Conservation (phyloP, 53 echinoderm and acorn worm genomes). For the Actinopyga echinites region DNA sequence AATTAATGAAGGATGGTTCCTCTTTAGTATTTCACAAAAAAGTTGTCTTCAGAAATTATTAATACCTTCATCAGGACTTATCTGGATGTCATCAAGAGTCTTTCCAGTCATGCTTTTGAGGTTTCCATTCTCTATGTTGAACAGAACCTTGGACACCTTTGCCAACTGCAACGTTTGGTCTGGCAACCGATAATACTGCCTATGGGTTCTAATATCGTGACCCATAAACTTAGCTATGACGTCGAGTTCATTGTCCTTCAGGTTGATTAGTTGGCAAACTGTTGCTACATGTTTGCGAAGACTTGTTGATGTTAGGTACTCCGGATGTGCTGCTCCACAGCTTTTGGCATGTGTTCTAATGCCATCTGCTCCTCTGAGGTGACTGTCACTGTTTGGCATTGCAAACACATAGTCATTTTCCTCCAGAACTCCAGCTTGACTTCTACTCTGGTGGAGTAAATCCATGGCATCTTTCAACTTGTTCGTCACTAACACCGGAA, state of each 20-base stretch:
- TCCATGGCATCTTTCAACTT: slow-evolving; percentile 60
- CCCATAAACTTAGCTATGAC: slow-evolving; percentile 66
- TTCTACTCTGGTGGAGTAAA: slow-evolving; percentile 58
- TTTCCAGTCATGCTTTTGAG: slow-evolving; percentile 54
- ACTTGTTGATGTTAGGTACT: slow-evolving; percentile 60
- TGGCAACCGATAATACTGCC: slow-evolving; percentile 68
- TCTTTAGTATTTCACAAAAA: background rate
- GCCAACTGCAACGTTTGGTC: slow-evolving; percentile 47
- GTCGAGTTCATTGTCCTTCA: slow-evolving; percentile 76
- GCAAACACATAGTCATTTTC: slow-evolving; percentile 68
- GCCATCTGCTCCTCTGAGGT: slow-evolving; percentile 57
- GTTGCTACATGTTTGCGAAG: slow-evolving; percentile 77
- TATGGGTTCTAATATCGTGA: slow-evolving; percentile 63
- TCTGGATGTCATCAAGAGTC: slow-evolving; percentile 48
- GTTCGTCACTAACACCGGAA: slow-evolving; percentile 66
- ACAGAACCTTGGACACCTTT: slow-evolving; percentile 54
- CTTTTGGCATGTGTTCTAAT: slow-evolving; percentile 48
- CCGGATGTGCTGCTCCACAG: slow-evolving; percentile 68
- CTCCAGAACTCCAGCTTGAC: slow-evolving; percentile 49
- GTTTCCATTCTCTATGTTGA: slow-evolving; percentile 60
- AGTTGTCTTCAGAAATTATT: background rate
- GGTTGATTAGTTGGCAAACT: slow-evolving; percentile 68
- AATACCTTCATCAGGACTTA: slow-evolving; percentile 35
- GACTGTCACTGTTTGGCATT: slow-evolving; percentile 37
- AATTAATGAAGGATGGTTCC: background rate